Evolutionary conservation across 2,797 vertebrate genomes (phyloP).

Genomic region (Micrastur ruficollis): DNA sequence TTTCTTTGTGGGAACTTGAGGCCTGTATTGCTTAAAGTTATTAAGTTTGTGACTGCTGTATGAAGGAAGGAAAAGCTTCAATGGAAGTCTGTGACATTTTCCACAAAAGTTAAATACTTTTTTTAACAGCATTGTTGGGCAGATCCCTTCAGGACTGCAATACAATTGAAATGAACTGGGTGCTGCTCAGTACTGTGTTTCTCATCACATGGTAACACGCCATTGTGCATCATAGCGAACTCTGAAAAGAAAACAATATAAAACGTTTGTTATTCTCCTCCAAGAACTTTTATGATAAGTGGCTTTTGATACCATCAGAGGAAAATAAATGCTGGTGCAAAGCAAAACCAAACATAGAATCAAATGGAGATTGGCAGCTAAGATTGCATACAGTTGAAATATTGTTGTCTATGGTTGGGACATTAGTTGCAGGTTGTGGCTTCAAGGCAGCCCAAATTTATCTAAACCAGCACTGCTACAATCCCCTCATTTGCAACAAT

Average conservation of each 20-base stretch:
- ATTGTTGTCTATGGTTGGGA: background rate
- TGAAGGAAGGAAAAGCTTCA: constrained; percentile 46
- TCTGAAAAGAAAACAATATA: background rate
- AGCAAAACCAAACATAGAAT: background rate
- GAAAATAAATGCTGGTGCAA: background rate
- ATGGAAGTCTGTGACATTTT: constrained; percentile 32
- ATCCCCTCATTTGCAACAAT: background rate
- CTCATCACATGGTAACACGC: background rate
- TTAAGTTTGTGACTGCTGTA: background rate
- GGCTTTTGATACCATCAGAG: background rate
- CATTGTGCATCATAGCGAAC: background rate
- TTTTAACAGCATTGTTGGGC: constrained; percentile 26
- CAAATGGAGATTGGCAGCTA: background rate
- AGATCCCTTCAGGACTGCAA: background rate
- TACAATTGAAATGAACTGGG: constrained; percentile 12
- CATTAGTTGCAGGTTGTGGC: background rate
- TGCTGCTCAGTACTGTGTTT: background rate
- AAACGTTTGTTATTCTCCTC: background rate
- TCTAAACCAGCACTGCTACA: background rate
- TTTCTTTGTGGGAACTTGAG: constrained; percentile 19
- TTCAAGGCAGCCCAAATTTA: background rate
- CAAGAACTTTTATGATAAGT: background rate
- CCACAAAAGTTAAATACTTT: background rate
- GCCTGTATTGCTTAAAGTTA: background rate
- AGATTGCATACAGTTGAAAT: background rate